Evolutionary conservation across 1,140 invertebrate genomes (phyloP), one percentile per base, ranked within the genome.

Genomic region (Melanaphis sacchari): DNA sequence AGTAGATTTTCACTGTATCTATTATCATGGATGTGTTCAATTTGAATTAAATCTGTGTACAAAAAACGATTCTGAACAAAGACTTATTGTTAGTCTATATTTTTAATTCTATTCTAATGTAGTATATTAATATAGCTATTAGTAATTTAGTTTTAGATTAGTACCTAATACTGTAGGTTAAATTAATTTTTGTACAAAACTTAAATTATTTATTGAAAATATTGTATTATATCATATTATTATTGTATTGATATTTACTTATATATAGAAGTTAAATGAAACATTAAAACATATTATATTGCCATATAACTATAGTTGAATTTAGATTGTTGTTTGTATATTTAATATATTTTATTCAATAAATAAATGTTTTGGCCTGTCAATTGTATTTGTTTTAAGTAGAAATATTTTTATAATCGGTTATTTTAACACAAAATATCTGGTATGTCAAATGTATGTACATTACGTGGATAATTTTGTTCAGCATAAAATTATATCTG

Each of bases 291-390:
- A n/a, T n/a, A n/a, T 36, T n/a, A 76, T 6, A 76, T 76, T 76
- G 59, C 59, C n/a, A 76, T 15, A 76, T 76, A 4, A n/a, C 59
- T n/a, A n/a, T 76, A 18, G 31, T n/a, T n/a, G 15, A 76, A 76
- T 76, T n/a, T 18, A 76, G n/a, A 76, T n/a, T 76, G 31, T 76
- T 76, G 18, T 76, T 76, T n/a, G 6, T 76, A 76, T 21, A 76
- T 76, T 76, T n/a, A n/a, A n/a, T 76, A n/a, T 76, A 76, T 76
- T 76, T 76, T 76, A 76, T 76, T 15, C n/a, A 76, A 76, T 76
- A 36, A 76, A 76, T 18, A 15, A 76, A n/a, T 76, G 15, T 76
- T 15, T 76, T 76, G 15, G n/a, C 4, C 15, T 4, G 59, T 18
- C 4, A 76, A 76, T n/a, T 76, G 31, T 76, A n/a, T 76, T 76